Base-by-base conservation (phyloP, 2,888 invertebrate genomes). In the Napeogenes inachia region DNA sequence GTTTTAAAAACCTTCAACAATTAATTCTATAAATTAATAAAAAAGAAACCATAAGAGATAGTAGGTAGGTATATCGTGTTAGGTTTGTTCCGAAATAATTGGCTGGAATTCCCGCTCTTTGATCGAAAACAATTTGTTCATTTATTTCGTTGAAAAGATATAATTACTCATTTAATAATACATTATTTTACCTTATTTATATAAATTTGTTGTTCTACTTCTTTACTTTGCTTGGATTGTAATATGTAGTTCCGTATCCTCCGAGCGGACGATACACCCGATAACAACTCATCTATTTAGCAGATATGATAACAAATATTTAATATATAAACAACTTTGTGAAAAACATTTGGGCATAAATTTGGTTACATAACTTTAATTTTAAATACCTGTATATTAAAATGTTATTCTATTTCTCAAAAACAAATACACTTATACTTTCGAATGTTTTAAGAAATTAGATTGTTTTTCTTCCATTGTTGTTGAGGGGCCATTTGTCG, bases 381-480 rank as follows among this genome's bases (percentile, higher is more conserved):
- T 42, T 42, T 42, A 42, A 42, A 12, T 42, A 42, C 21, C 21
- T 21, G 21, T 42, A 42, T 10, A 42, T 42, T 8, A 42, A 42
- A 42, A 42, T 42, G 42, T 10, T 6, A 2, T 42, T 42, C 10
- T 42, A 10, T 42, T 42, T 56, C 45, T 50, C 33, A 35, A 56
- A 56, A 12, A 50, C 42, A 35, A 57, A 57, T 30, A 54, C 42
- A 47, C 42, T 58, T 58, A 38, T 33, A 13, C 32, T 54, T 38
- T 56, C 6, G 32, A 58, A 50, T 45, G 45, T 45, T 56, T 56
- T 42, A 45, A 46, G 46, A 56, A 33, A 61, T 42, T 54, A 57
- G 50, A 30, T 54, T 46, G 59, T 74, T 72, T 73, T 73, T 65
- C 68, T 57, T 57, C 70, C 64, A 72, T 75, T 75, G 74, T 75